Base-by-base conservation (phyloP, 2,113 vertebrate species). In the Monopterus albus region DNA sequence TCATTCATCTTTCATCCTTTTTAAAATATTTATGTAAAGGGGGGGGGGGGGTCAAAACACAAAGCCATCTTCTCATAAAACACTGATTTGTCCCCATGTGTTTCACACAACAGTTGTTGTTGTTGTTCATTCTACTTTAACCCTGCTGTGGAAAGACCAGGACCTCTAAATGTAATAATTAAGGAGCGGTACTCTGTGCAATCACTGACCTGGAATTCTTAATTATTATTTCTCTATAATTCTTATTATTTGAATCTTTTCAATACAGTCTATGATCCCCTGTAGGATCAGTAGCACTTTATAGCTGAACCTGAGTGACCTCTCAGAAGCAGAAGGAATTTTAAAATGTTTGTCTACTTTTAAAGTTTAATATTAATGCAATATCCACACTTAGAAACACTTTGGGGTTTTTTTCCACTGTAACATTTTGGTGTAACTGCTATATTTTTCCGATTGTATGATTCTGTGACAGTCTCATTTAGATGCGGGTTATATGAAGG, bases 311-410 rank as follows among this genome's bases (percentile, higher is more conserved):
- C 58, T 31, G 7, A 62, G 9, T 28, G 10, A 63, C 4, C 40
- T 63, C n/a, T 4, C n/a, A n/a, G n/a, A n/a, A n/a, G 25, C 9
- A 18, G 15, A 45, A 17, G 7, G 4, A 29, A 43, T 46, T 47
- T 8, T 64, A 59, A 52, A 33, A 20, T 13, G n/a, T 33, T 50
- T 35, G 5, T 73, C 31, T 45, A 35, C 60, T 67, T 39, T n/a
- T 73, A 63, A 76, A 60, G 26, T 46, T 11, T 56, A 21, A 62
- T 14, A 35, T 21, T 25, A 28, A 28, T 59, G 25, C 15, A 58
- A 31, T 58, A 25, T 62, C 7, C 12, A 42, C 9, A 28, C 20
- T 35, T 20, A 18, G 36, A 35, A 4, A 49, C 38, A 29, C 7
- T 43, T 26, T 13, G 20, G 47, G 0, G 8, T 3, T 2, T 62